Base-by-base conservation (phyloP, 2,797 vertebrate genomes). In the Tokudaia muenninki region DNA sequence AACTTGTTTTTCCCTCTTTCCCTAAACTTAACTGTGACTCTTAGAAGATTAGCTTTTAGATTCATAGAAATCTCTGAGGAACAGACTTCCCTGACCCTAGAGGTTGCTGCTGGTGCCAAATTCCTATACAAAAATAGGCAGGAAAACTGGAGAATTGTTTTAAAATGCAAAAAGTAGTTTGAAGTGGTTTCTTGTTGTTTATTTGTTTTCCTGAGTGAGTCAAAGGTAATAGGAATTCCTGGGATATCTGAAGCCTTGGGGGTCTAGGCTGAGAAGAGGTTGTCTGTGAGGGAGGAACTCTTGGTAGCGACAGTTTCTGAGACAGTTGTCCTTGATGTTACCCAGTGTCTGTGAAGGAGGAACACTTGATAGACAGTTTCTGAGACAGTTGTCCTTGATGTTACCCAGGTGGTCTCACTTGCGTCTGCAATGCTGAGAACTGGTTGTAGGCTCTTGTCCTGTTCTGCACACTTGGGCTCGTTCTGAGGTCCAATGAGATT, bases 11-110 rank as follows among this genome's bases (percentile, higher is more conserved):
- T 83, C 19, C 22, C 61, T 55, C 90, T 74, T 77, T 97, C 81
- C 91, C 88, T 93, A 98, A 98, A 95, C 57, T 90, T 96, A 47
- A 96, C 88, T 98, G 57, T 91, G 63, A 97, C 47, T 98, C 86
- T 65, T 94, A 75, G 37, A 26, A 86, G 87, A 97, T 84, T 96
- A 97, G 90, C 59, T 97, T 77, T 82, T 80, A 93, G 70, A 63
- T 94, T 98, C 78, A 96, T 79, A 98, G 77, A 65, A 72, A 79
- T 22, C 89, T 98, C 65, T 95, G 90, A 95, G 91, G 61, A 86
- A 83, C 44, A 70, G 84, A 95, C 65, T 74, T 94, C 21, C 52
- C 94, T 96, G 24, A 96, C 41, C 31, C 22, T 83, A 78, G 12
- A 80, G 59, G 72, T 95, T 96, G 75, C 86, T 77, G 7, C 79